These are phyloP conservation scores for Taenaris catops DNA, from an alignment of 2,888 invertebrate species.

Conservation along the genomic window DNA sequence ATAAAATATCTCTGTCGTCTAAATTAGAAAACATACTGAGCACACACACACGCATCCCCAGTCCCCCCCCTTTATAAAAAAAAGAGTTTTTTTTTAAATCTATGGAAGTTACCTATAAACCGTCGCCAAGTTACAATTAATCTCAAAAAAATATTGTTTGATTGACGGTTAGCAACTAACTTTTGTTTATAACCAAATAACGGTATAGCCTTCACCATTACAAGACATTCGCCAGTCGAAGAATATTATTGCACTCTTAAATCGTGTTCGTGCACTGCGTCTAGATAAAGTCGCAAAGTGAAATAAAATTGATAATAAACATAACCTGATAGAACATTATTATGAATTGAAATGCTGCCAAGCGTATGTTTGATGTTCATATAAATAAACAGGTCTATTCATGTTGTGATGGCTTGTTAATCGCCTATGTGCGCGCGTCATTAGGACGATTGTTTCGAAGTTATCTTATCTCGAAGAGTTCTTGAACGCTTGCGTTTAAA, in stretches of 20 bases:
- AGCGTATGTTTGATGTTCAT: constrained; percentile 12
- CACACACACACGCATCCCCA: too few relatives aligned
- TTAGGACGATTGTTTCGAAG: constrained; percentile 5
- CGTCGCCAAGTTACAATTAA: too few relatives aligned
- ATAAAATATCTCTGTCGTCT: too few relatives aligned
- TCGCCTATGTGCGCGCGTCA: constrained; percentile 11
- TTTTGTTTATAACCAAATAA: too few relatives aligned
- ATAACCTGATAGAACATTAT: constrained; percentile 8
- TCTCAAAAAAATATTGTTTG: too few relatives aligned
- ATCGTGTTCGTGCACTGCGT: not conserved
- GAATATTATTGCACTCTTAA: constrained; percentile 1
- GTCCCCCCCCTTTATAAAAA: too few relatives aligned
- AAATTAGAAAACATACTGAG: too few relatives aligned
- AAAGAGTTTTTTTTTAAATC: too few relatives aligned
- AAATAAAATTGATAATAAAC: constrained; percentile 12
- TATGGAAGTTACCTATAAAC: too few relatives aligned
- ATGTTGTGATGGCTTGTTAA: constrained; percentile 14
- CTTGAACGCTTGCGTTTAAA: too few relatives aligned
- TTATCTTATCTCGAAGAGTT: constrained; percentile 1
- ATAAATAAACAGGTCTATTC: constrained; percentile 18
- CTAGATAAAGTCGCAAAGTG: constrained; percentile 8
- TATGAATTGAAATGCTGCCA: constrained; percentile 21
- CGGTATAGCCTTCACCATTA: not conserved
- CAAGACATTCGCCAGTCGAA: not conserved
- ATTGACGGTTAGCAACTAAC: too few relatives aligned